These are phyloP conservation scores for Struthio camelus DNA, from an alignment of 2,113 vertebrate genomes.

Conservation along the genomic window DNA sequence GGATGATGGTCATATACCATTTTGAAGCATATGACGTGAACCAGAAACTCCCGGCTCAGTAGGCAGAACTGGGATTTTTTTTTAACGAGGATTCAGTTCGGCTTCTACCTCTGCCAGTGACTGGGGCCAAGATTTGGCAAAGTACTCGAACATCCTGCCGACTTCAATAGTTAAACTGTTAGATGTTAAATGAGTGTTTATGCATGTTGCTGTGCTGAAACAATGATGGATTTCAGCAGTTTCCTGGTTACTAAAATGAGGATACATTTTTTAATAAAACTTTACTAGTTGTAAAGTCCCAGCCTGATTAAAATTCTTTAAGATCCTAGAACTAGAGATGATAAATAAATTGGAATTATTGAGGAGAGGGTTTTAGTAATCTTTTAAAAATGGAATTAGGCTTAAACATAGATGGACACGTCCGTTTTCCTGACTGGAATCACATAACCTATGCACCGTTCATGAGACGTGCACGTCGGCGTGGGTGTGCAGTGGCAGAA, in stretches of 20 bases:
- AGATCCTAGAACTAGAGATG: background rate
- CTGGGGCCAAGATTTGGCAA: background rate
- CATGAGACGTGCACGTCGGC: background rate
- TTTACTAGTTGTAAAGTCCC: background rate
- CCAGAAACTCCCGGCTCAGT: background rate
- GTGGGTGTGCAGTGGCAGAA: background rate
- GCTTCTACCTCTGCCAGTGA: background rate
- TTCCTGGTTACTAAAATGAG: background rate
- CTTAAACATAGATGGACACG: background rate
- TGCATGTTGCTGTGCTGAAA: background rate
- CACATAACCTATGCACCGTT: background rate
- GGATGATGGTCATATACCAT: background rate
- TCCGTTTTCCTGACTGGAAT: background rate
- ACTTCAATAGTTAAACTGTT: background rate
- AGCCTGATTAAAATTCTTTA: background rate
- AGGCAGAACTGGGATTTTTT: fast-evolving
- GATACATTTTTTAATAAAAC: background rate
- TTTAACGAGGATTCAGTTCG: background rate
- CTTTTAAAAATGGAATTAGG: background rate
- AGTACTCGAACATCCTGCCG: background rate
- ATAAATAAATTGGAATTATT: background rate
- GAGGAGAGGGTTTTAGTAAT: background rate
- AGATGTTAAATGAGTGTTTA: background rate
- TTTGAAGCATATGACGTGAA: background rate
- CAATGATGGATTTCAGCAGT: background rate